These are phyloP conservation scores for Gryllus longicercus DNA, from an alignment of 2,888 invertebrate species.

Conservation along the genomic window DNA sequence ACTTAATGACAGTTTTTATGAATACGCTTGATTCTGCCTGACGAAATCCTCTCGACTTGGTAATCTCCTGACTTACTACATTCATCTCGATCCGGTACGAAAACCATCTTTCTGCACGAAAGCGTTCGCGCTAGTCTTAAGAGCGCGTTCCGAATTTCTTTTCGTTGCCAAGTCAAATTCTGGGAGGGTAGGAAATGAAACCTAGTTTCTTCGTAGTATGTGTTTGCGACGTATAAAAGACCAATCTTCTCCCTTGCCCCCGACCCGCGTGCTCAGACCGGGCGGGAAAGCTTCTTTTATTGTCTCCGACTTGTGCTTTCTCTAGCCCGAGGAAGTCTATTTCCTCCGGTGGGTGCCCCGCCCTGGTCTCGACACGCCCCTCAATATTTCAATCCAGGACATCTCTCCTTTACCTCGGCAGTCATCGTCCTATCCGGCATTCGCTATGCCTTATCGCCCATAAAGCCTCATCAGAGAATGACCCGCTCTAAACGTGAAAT, in stretches of 20 bases:
- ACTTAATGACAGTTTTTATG: no score
- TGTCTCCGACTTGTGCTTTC: not conserved
- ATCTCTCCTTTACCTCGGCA: not conserved
- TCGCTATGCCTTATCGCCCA: not conserved
- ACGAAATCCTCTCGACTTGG: no score
- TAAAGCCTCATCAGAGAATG: slow-evolving; percentile 1
- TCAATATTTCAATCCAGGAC: not conserved
- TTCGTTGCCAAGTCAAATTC: not conserved
- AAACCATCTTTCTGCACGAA: no score
- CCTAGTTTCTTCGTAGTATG: not conserved
- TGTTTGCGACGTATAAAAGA: not conserved
- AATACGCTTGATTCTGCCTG: no score
- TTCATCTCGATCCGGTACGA: no score
- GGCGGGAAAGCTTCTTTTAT: not conserved
- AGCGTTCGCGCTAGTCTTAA: not conserved
- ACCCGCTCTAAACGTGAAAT: not conserved
- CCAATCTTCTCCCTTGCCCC: not conserved
- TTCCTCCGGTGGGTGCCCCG: not conserved
- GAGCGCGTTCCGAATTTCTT: not conserved
- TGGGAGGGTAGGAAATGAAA: not conserved
- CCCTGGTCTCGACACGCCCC: slow-evolving; percentile 17
- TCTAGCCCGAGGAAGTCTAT: slow-evolving; percentile 5
- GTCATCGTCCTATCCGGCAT: not conserved
- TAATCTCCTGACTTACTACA: no score
- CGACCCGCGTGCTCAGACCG: not conserved